Percentiles rank a stretch among this genome's conserved stretches.
phyloP scores from a whole-genome alignment of 2,113 vertebrate genomes.

The Clarias gariepinus region DNA sequence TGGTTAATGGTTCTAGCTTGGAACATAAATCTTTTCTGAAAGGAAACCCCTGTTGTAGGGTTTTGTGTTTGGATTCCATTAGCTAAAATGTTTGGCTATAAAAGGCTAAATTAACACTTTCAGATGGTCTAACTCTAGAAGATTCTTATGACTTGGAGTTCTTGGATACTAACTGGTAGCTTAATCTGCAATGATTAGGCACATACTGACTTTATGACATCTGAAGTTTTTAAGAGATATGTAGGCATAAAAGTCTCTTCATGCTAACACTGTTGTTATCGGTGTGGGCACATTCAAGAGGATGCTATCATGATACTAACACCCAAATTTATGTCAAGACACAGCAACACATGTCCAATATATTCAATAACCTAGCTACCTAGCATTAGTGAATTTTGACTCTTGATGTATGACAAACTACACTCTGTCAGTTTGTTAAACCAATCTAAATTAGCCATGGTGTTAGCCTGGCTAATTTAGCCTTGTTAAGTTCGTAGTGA shows the following conservation, averaged over 20 bases:
- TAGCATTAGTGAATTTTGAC: neutral
- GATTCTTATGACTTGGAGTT: neutral
- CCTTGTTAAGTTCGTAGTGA: neutral
- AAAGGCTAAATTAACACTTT: neutral
- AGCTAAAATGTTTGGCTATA: neutral
- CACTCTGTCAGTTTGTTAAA: neutral
- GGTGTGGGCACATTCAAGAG: neutral
- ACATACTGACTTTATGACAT: neutral
- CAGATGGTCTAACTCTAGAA: neutral
- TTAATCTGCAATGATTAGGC: neutral
- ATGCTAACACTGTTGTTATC: neutral
- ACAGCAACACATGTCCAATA: neutral
- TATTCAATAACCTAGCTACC: neutral
- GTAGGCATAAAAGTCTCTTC: too few relatives aligned
- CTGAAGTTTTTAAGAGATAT: too few relatives aligned
- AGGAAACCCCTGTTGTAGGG: too few relatives aligned
- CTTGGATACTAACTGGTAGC: neutral
- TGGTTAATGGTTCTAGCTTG: neutral
- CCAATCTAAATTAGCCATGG: neutral
- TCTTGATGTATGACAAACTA: neutral
- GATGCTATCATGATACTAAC: neutral
- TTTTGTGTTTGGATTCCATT: neutral
- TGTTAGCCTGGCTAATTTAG: too few relatives aligned
- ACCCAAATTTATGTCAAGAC: too few relatives aligned
- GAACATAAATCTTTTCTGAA: neutral